These are phyloP conservation scores for Poecilia wingei DNA, from an alignment of 2,797 vertebrate genomes.

Conservation along the genomic window DNA sequence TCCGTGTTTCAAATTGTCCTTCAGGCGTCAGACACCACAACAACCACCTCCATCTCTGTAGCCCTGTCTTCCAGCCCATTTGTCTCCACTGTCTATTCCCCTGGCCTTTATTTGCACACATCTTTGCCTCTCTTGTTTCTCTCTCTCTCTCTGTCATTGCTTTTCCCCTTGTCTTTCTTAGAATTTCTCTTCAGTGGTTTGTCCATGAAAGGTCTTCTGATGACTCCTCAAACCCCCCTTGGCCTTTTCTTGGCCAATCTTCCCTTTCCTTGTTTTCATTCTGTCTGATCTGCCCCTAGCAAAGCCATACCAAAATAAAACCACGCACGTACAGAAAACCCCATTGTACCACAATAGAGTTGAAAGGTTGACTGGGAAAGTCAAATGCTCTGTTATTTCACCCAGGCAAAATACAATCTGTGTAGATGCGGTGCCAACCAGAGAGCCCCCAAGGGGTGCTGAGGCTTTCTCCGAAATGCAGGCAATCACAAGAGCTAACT, in stretches of 20 bases:
- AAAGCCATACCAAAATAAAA: constrained; percentile 17
- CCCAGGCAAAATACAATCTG: constrained; percentile 48
- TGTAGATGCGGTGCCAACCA: constrained; percentile 44
- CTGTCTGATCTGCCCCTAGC: constrained; percentile 31
- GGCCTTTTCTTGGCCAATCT: constrained; percentile 35
- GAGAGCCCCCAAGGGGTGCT: constrained; percentile 27
- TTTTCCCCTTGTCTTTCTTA: constrained; percentile 24
- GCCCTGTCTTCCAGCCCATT: constrained; percentile 28
- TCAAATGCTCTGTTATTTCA: constrained; percentile 58
- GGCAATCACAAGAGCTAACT: constrained; percentile 47
- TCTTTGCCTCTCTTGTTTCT: constrained; percentile 23
- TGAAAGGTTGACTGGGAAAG: constrained; percentile 51
- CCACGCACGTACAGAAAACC: constrained; percentile 12
- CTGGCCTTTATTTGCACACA: constrained; percentile 6
- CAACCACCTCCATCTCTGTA: constrained; percentile 27
- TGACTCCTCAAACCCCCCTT: constrained; percentile 27
- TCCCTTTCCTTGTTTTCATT: constrained; percentile 31
- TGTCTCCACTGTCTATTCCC: constrained; percentile 17
- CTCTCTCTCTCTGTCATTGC: neutral
- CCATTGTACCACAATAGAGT: constrained; percentile 39
- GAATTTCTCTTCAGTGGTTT: constrained; percentile 42
- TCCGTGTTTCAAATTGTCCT: constrained; percentile 43
- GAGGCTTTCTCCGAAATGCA: constrained; percentile 53
- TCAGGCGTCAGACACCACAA: constrained; percentile 46
- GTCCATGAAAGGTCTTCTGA: constrained; percentile 45